Base-by-base conservation (phyloP, 2,888 invertebrate genomes). In the Tipula confusa region DNA sequence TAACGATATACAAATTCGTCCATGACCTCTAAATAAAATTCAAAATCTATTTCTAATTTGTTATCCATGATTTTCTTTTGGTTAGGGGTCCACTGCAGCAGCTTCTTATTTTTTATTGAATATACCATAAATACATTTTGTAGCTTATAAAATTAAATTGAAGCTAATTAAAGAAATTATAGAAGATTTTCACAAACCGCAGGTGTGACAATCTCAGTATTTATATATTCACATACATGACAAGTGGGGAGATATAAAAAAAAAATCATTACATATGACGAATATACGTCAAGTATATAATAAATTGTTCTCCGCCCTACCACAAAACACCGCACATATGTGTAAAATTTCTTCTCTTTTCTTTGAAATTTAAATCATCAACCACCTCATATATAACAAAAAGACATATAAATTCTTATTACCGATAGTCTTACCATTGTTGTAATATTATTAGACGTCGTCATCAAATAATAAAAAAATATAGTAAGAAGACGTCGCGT, bases 401-500 rank as follows among this genome's bases (percentile, higher is more conserved):
- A 83, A 84, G 79, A 82, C n/a, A n/a, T 82, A 29, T 28, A n/a
- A 38, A 36, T 80, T 29, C 83, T 83, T 83, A 82, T 82, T 82
- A 81, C 13, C 82, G 28, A 82, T 80, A 64, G n/a, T 43, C n/a
- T 24, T 64, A 64, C 64, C 9, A 64, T 64, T 64, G 64, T 64
- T 43, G 9, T 64, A 64, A 24, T 64, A 64, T 64, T 64, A 64
- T 64, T 64, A 64, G 64, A 64, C 64, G 24, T 64, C 24, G 64
- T n/a, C 81, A 33, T 13, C 80, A 82, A 82, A 82, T 18, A 80
- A 80, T 13, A 64, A 64, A 24, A 64, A 24, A 24, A 64, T n/a
- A n/a, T n/a, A 64, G 24, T n/a, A 64, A 64, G 64, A 64, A 64
- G 64, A 64, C 11, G n/a, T n/a, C n/a, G n/a, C n/a, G n/a, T n/a